These are phyloP conservation scores for Brachionus angularis DNA, from an alignment of 1,140 invertebrate species.

Conservation along the genomic window DNA sequence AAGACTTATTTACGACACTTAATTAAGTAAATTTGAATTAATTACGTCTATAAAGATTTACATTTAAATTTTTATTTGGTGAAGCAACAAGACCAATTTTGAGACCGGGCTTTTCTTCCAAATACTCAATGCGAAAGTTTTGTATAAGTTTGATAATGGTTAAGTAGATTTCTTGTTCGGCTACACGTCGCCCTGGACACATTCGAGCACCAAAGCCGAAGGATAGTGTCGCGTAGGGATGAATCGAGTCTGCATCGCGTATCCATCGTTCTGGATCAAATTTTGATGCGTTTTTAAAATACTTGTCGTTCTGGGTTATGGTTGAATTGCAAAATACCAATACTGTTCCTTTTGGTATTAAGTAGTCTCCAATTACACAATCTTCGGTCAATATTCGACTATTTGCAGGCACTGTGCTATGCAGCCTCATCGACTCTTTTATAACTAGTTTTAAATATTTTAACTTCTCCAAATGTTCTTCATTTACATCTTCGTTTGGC, in stretches of 20 bases:
- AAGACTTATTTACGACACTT: no score
- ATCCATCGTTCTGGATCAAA: constrained; percentile 54
- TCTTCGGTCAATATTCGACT: constrained; percentile 27
- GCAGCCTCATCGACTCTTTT: constrained; percentile 29
- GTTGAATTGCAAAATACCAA: constrained; percentile 34
- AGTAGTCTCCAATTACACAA: constrained; percentile 17
- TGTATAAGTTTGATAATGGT: constrained; percentile 36
- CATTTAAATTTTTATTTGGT: constrained; percentile 6
- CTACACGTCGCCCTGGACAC: constrained; percentile 79
- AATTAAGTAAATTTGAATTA: background rate
- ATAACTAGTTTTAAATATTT: constrained; percentile 33
- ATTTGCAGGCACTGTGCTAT: constrained; percentile 35
- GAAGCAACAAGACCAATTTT: constrained; percentile 27
- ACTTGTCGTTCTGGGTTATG: constrained; percentile 20
- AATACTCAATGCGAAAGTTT: constrained; percentile 4
- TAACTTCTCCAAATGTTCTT: constrained; percentile 7
- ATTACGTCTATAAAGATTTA: constrained; percentile 38
- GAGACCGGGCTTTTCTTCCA: constrained; percentile 9
- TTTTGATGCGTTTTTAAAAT: constrained; percentile 47
- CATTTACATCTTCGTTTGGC: background rate
- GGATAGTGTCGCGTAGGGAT: constrained; percentile 75
- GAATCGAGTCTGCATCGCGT: constrained; percentile 61
- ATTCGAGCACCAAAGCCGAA: constrained; percentile 81
- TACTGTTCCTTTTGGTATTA: constrained; percentile 38
- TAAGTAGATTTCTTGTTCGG: constrained; percentile 73